These are phyloP conservation scores for Stenodema calcarata DNA, from an alignment of 2,888 invertebrate species.

Conservation along the genomic window DNA sequence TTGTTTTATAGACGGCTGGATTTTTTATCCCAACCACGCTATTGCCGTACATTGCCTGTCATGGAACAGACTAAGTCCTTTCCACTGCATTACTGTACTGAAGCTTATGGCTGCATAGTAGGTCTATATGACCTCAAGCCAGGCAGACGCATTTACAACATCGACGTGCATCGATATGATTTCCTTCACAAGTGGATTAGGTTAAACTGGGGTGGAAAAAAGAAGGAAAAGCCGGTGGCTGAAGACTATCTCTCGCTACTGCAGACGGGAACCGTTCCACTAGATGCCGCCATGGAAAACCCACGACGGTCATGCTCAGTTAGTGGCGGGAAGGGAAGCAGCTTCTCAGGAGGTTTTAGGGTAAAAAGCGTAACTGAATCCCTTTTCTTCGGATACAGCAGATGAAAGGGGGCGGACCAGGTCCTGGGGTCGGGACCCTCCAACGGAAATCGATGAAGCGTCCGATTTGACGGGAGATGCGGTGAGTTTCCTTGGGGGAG, in stretches of 20 bases:
- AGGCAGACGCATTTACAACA: background rate
- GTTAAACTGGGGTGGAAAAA: background rate
- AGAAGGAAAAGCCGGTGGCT: background rate
- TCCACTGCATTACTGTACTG: too few species aligned
- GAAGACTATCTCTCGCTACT: background rate
- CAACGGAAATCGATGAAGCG: background rate
- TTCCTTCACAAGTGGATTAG: background rate
- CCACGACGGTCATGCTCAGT: constrained; percentile 3
- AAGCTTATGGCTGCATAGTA: too few species aligned
- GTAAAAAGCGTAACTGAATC: constrained; percentile 25
- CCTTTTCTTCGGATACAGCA: constrained; percentile 19
- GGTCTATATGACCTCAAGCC: background rate
- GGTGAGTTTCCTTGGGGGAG: background rate
- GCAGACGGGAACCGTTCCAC: constrained; percentile 9
- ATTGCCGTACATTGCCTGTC: too few species aligned
- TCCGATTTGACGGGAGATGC: background rate
- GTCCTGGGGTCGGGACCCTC: background rate
- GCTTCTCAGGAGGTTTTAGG: constrained; percentile 10
- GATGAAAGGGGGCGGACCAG: background rate
- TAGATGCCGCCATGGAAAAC: constrained; percentile 1
- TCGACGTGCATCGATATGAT: background rate
- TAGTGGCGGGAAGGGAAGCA: constrained; percentile 10
- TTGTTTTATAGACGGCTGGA: too few species aligned
- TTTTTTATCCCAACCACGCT: too few species aligned
- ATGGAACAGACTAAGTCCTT: too few species aligned